Evolutionary conservation across 2,888 invertebrate genomes (phyloP).

Genomic region (Brenthis ino): DNA sequence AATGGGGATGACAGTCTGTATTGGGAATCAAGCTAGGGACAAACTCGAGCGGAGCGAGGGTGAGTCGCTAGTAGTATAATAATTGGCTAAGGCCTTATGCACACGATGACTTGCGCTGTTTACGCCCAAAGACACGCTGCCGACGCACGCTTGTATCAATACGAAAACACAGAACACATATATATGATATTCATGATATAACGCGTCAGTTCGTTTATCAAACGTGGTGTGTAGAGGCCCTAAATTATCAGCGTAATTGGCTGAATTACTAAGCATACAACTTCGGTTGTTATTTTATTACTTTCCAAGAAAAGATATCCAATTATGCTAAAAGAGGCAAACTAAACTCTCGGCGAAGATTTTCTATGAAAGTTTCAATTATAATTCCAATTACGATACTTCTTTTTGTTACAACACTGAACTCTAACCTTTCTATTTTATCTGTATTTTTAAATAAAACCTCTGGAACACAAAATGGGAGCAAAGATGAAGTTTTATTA

Average conservation of each 20-base stretch:
- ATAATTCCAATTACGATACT: slow-evolving; percentile 25
- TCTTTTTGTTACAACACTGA: slow-evolving; percentile 15
- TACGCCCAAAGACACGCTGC: too few species aligned
- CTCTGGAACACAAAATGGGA: slow-evolving; percentile 3
- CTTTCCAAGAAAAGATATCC: slow-evolving; percentile 24
- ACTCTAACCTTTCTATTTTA: slow-evolving; percentile 21
- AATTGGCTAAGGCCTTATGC: too few species aligned
- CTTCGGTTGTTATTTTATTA: slow-evolving; percentile 22
- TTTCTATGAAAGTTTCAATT: slow-evolving; percentile 24
- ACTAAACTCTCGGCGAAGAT: slow-evolving; percentile 24
- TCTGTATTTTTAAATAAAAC: slow-evolving; percentile 1
- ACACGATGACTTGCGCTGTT: too few species aligned
- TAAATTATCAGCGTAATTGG: slow-evolving; percentile 14
- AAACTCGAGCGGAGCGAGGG: too few species aligned
- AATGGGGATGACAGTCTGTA: too few species aligned
- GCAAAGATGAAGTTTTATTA: slow-evolving; percentile 15
- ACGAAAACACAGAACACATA: too few species aligned
- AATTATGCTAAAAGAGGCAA: slow-evolving; percentile 29
- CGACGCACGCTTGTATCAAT: too few species aligned
- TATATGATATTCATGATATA: too few species aligned
- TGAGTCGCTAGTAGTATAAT: too few species aligned
- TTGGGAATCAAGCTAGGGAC: too few species aligned
- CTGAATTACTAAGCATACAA: slow-evolving; percentile 18
- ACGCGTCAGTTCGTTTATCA: too few species aligned
- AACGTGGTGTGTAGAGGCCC: background rate